Evolutionary conservation across 30 jellyfish, hydroid and myxozoan species (phyloP).

Genomic region (Mastigias papua): DNA sequence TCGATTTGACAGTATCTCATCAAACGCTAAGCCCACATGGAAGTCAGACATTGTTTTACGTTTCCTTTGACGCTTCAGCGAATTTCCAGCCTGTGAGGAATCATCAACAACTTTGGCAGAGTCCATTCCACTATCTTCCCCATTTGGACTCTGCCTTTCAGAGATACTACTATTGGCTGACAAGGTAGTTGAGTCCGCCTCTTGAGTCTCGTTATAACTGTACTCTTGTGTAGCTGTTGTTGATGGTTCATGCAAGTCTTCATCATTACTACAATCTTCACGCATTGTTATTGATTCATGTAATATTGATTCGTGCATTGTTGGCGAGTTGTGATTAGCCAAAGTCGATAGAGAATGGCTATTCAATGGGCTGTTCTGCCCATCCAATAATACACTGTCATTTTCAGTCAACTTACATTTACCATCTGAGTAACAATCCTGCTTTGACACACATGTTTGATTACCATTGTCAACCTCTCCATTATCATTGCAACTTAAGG

Average conservation of each 20-base stretch:
- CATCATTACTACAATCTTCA: background rate
- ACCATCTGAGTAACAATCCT: background rate
- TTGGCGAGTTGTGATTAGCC: background rate
- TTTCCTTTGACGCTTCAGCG: conserved; percentile 78
- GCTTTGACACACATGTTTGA: background rate
- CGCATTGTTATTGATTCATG: no score
- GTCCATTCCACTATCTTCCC: conserved; percentile 7
- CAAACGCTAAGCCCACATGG: conserved; percentile 80
- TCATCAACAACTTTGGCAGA: conserved; percentile 49
- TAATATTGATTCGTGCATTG: background rate
- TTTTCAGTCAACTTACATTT: background rate
- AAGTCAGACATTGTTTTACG: conserved; percentile 81
- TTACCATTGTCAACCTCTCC: background rate
- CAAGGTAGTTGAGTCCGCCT: background rate
- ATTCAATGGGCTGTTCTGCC: background rate
- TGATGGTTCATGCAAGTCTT: background rate
- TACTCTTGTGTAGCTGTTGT: background rate
- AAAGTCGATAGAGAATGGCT: background rate
- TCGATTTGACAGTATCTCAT: conserved; percentile 55
- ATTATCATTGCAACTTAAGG: background rate
- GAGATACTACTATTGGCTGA: conserved; percentile 20
- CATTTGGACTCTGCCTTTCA: conserved; percentile 7
- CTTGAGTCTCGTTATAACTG: background rate
- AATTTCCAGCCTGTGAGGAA: background rate
- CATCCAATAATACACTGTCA: background rate